Conservation (phyloP, 2,888 invertebrate species). For the Gnatocerus cornutus region DNA sequence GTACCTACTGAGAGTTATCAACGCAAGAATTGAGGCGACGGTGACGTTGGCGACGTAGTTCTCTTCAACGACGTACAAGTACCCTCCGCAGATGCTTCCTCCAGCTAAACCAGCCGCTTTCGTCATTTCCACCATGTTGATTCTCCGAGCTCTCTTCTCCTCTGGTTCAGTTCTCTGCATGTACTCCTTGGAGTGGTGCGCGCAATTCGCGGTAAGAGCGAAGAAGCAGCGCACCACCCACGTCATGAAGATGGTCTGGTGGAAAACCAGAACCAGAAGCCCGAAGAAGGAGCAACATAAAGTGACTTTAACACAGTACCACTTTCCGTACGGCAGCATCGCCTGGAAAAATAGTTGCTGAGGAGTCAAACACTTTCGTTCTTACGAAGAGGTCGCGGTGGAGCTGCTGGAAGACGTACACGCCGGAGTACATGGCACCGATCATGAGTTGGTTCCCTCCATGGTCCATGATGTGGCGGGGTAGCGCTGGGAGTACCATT, state of each 20-base stretch:
- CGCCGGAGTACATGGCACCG: background rate
- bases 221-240: background rate
- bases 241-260: background rate
- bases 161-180: background rate
- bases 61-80: background rate
- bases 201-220: background rate
- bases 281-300: background rate
- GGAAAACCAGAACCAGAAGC: background rate
- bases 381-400: background rate
- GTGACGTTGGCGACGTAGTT: background rate
- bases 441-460: slow-evolving; percentile 4
- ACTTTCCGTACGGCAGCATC: background rate
- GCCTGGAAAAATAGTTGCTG: background rate
- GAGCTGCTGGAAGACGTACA: background rate
- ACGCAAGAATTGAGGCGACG: background rate
- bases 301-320: background rate
- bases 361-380: background rate
- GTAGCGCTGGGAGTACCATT: background rate
- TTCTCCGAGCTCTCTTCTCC: background rate
- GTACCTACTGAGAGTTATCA: too few species aligned
- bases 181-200: background rate
- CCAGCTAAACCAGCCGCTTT: background rate
- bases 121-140: background rate
- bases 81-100: background rate
- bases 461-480: background rate